These are phyloP conservation scores for Parnassius apollo DNA, from an alignment of 2,888 invertebrate species.

Conservation along the genomic window DNA sequence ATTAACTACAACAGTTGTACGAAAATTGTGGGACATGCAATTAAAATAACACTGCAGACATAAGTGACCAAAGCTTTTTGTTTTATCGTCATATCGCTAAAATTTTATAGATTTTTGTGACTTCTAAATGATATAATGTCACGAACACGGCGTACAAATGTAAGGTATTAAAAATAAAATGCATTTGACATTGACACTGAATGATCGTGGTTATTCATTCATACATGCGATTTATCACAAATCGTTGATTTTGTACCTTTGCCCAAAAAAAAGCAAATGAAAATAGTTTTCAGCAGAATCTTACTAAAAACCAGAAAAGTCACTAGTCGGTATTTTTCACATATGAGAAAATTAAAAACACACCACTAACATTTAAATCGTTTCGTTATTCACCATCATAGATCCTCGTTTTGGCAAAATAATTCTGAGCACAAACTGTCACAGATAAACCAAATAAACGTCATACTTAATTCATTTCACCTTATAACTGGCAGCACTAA, in stretches of 20 bases:
- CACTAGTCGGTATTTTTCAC: no score
- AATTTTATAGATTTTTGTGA: background rate
- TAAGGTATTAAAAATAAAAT: background rate
- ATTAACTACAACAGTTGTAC: no score
- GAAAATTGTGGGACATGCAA: no score
- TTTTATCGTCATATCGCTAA: no score
- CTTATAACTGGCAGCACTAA: background rate
- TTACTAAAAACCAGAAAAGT: no score
- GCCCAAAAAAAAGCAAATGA: no score
- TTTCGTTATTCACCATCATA: constrained; percentile 6
- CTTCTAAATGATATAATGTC: no score
- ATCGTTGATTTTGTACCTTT: no score
- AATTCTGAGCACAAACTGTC: constrained; percentile 1
- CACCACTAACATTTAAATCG: constrained; percentile 11
- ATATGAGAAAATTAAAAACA: background rate
- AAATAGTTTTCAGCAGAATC: no score
- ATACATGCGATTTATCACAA: no score
- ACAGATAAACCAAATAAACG: background rate
- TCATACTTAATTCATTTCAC: background rate
- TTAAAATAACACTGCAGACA: no score
- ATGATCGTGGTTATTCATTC: background rate
- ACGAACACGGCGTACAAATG: background rate
- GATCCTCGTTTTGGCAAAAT: constrained; percentile 11
- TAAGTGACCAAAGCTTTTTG: no score
- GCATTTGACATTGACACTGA: constrained; percentile 8